phyloP scores from a whole-genome alignment of 2,113 vertebrate species.

The Echinops telfairi region DNA sequence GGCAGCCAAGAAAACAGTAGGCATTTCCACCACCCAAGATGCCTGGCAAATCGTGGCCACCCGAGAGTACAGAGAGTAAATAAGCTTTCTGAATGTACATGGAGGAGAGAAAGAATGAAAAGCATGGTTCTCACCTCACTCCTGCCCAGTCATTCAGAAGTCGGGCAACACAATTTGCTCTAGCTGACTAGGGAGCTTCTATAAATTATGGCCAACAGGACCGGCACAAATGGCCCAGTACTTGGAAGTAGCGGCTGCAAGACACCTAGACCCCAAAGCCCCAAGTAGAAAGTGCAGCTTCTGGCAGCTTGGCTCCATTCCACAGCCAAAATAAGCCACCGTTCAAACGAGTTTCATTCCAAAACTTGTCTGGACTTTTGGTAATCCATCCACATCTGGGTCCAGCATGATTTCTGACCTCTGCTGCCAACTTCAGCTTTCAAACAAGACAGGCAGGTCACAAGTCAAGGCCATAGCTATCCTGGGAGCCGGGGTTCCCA shows the following conservation, averaged over 20 bases:
- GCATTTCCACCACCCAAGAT: not conserved
- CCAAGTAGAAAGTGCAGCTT: not conserved
- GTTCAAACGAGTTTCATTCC: slow-evolving; percentile 57
- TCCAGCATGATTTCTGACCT: slow-evolving; percentile 65
- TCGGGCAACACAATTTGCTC: not conserved
- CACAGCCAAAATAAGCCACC: slow-evolving; percentile 62
- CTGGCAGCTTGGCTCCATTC: slow-evolving; percentile 10
- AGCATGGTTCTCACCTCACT: not conserved
- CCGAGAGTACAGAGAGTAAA: not conserved
- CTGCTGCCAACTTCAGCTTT: slow-evolving; percentile 49
- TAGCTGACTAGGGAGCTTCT: not conserved
- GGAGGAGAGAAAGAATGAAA: not conserved
- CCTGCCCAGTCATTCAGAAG: not conserved
- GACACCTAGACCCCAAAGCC: not conserved
- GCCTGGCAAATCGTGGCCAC: not conserved
- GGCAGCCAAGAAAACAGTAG: not conserved
- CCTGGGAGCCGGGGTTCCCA: not conserved
- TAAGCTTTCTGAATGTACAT: not conserved
- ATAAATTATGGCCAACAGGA: not conserved
- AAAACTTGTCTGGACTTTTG: slow-evolving; percentile 72
- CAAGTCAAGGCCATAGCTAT: slow-evolving; percentile 15
- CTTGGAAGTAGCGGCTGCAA: not conserved
- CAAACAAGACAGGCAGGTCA: slow-evolving; percentile 31
- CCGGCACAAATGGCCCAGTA: not conserved
- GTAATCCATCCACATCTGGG: slow-evolving; percentile 56